phyloP scores from a whole-genome alignment of 2,888 invertebrate genomes.

The Hipparchia sbordonii region DNA sequence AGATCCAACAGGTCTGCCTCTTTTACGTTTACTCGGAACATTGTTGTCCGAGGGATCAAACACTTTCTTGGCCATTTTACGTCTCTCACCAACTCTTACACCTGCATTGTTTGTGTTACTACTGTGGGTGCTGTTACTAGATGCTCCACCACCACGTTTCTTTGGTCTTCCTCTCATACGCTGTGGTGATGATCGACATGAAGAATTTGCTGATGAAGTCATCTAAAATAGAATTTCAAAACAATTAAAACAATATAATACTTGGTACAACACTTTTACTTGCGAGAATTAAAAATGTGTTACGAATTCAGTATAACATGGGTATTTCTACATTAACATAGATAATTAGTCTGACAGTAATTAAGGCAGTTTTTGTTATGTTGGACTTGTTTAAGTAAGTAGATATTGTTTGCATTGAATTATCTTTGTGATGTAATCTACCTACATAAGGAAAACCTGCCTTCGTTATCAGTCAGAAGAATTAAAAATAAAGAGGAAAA shows the following conservation, averaged over 20 bases:
- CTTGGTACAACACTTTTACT: neutral
- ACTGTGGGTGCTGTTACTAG: conserved; percentile 55
- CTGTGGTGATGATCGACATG: conserved; percentile 76
- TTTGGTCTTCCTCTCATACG: conserved; percentile 73
- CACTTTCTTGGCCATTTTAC: conserved; percentile 91
- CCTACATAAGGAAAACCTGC: neutral
- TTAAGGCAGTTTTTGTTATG: neutral
- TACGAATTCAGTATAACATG: neutral
- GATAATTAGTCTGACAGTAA: neutral
- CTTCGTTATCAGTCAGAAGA: neutral
- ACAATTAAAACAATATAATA: neutral
- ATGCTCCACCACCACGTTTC: conserved; percentile 62
- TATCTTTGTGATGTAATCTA: neutral
- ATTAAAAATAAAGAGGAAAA: too few relatives aligned
- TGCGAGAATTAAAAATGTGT: neutral
- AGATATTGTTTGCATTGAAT: neutral
- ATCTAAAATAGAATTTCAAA: conserved; percentile 54
- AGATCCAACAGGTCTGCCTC: conserved; percentile 86
- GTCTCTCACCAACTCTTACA: conserved; percentile 83
- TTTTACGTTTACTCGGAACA: conserved; percentile 86
- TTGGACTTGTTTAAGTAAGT: neutral
- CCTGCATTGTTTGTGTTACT: conserved; percentile 62
- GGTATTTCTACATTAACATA: neutral
- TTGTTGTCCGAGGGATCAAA: conserved; percentile 94
- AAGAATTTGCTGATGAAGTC: conserved; percentile 80